phyloP scores from a whole-genome alignment of 2,888 invertebrate species.

The Cataglyphis rosenhaueri region DNA sequence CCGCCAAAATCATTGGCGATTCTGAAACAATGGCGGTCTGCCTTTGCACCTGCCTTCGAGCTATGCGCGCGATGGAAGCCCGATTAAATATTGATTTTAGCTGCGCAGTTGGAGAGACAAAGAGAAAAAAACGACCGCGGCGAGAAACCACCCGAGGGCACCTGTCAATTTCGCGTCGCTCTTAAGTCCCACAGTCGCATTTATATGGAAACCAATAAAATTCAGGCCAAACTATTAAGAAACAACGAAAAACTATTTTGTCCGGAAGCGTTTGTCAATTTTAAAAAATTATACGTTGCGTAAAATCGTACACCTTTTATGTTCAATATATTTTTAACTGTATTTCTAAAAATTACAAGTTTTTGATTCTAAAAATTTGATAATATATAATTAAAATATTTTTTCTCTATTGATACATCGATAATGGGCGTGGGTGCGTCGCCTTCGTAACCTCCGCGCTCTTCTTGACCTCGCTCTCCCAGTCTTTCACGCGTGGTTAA shows the following conservation, averaged over 20 bases:
- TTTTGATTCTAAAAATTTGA: neutral
- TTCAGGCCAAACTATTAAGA: neutral
- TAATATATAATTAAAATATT: constrained; percentile 59
- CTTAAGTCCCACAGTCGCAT: constrained; percentile 49
- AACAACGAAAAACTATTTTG: neutral
- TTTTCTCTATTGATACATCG: constrained; percentile 69
- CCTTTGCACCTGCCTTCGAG: constrained; percentile 78
- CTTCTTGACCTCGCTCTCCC: constrained; percentile 62
- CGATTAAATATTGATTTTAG: constrained; percentile 77
- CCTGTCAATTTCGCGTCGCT: constrained; percentile 76
- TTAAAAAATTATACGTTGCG: constrained; percentile 12
- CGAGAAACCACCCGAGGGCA: constrained; percentile 57
- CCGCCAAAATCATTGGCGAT: constrained; percentile 54
- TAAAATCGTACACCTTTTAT: neutral
- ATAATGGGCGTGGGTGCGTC: constrained; percentile 66
- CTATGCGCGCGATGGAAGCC: constrained; percentile 56
- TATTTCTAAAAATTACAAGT: neutral
- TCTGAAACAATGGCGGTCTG: constrained; percentile 70
- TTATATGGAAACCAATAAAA: constrained; percentile 29
- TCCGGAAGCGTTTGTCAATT: constrained; percentile 9
- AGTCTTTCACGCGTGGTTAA: constrained; percentile 65
- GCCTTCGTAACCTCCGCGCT: constrained; percentile 56
- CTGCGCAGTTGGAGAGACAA: constrained; percentile 34
- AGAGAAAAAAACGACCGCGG: constrained; percentile 47
- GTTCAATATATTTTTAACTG: neutral